Base-by-base conservation (phyloP, 2,797 vertebrate species). In the Sarcophilus harrisii region DNA sequence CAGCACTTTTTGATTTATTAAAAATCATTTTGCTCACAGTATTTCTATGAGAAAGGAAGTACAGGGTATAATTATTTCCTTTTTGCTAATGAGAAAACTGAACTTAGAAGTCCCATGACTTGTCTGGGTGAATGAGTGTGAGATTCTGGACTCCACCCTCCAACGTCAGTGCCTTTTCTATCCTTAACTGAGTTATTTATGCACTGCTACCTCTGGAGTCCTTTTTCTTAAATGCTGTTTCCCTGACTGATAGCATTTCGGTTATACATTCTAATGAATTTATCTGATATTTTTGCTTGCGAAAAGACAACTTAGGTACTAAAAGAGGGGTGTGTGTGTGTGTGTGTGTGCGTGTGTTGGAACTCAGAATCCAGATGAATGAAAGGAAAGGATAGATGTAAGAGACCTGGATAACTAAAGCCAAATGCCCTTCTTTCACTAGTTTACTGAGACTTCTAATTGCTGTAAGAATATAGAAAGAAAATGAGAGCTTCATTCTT, bases 401-500 rank as follows among this genome's bases (percentile, higher is more conserved):
- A 54, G 8, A 54, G 93, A 87, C 45, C 52, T 30, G 45, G 49
- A 21, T 81, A 24, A 81, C 66, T 45, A 81, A 81, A 81, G 38
- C 81, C 66, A 81, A 81, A 81, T 81, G 58, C 90, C 58, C 62
- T 90, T 94, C 38, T 81, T 81, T 81, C 58, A 58, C 58, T 81
- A 92, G 93, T 18, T 38, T 92, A 4, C 32, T 28, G 91, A 62
- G 73, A 91, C 94, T 0, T 0, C 91, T 92, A 87, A 45, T 92
- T 0, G 0, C 18, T 94, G 90, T 49, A 94, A 5, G 52, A 5
- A 95, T 5, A 0, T n/a, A 55, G 62, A 0, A 0, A 58, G 89
- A 94, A 90, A 87, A 95, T 55, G 59, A 91, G 52, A 59, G 90
- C 73, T 95, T 38, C 92, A 27, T 81, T 45, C 93, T 96, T 91